Conservation (phyloP, 1,140 invertebrate genomes). For the Pachypeltis micranthus region DNA sequence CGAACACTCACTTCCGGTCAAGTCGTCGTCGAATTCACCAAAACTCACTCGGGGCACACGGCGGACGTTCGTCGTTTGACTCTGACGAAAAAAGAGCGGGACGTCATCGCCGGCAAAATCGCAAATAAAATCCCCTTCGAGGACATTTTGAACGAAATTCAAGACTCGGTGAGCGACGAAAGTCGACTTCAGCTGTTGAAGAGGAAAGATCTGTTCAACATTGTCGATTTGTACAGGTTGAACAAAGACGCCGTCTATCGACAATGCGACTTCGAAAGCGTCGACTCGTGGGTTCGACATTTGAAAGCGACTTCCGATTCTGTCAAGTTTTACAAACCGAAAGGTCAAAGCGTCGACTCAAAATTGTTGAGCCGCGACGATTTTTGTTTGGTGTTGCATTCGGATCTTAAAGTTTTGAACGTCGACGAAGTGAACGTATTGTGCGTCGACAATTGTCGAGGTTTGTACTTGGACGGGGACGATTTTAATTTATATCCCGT, state of each 20-base stretch:
- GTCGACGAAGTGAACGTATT: no score
- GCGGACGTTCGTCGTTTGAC: not conserved
- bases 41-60: not conserved
- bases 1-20: no score
- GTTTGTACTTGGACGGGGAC: no score
- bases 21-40: not conserved
- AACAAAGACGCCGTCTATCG: no score
- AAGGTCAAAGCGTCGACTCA: not conserved
- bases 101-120: not conserved
- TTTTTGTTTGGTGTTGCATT: no score
- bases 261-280: no score
- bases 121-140: not conserved
- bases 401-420: no score
- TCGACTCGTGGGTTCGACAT: no score
- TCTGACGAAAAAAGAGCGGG: not conserved
- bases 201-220: not conserved
- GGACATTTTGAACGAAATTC: not conserved
- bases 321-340: not conserved
- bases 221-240: not conserved
- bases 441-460: no score
- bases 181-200: not conserved
- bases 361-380: not conserved
- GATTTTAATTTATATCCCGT: no score
- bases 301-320: not conserved
- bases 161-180: no score